Evolutionary conservation across 2,113 vertebrate genomes (phyloP).

Genomic region (Phrynosoma blainvillii): DNA sequence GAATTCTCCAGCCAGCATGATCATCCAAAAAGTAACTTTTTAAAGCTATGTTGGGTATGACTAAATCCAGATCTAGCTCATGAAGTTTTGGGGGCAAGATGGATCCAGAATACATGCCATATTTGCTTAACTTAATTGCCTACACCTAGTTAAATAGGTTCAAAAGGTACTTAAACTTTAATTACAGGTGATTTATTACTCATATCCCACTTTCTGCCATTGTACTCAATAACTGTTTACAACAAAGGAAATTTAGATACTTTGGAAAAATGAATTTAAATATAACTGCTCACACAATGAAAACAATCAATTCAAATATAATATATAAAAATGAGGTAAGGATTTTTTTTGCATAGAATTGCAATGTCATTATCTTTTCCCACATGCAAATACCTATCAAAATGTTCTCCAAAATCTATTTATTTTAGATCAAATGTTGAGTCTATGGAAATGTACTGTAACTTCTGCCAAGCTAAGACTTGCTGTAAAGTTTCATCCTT

Average conservation of each 20-base stretch:
- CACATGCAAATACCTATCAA: slow-evolving; percentile 34
- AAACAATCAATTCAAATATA: neutral
- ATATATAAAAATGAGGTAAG: neutral
- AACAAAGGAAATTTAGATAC: neutral
- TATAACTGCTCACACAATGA: neutral
- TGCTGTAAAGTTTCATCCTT: neutral
- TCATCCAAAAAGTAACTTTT: too few relatives aligned
- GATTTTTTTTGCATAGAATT: neutral
- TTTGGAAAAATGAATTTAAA: neutral
- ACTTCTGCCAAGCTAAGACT: neutral
- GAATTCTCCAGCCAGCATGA: neutral
- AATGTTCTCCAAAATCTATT: slow-evolving; percentile 57
- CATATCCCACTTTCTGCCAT: neutral
- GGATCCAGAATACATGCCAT: slow-evolving; percentile 42
- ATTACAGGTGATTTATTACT: neutral
- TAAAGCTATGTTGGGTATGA: neutral
- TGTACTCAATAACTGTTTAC: neutral
- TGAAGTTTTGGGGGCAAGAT: slow-evolving; percentile 32
- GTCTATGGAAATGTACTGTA: neutral
- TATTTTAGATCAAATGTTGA: slow-evolving; percentile 15
- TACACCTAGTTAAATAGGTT: neutral
- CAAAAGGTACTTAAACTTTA: neutral
- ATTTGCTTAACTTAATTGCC: slow-evolving; percentile 53
- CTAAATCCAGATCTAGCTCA: neutral
- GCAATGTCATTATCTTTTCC: slow-evolving; percentile 38